Conservation (phyloP, 2,113 vertebrate species). For the Hemibagrus wyckioides region DNA sequence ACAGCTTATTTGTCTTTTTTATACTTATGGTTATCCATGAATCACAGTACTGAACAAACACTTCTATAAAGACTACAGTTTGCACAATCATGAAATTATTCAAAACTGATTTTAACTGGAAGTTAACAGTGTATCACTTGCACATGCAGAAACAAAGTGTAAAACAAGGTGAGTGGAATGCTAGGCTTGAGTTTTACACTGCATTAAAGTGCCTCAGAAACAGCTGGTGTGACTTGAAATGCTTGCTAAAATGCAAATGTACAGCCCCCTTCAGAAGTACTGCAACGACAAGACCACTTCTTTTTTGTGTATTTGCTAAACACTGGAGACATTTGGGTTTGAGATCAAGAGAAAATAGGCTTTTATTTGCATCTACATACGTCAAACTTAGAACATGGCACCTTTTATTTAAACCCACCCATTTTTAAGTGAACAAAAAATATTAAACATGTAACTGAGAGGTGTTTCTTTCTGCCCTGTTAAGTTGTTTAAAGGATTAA, state of each 20-base stretch:
- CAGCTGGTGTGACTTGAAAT: background rate
- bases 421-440: no score
- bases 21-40: background rate
- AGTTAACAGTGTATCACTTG: background rate
- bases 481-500: background rate
- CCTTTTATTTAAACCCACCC: no score
- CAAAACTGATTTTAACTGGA: background rate
- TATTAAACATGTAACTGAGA: no score
- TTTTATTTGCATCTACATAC: no score
- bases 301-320: no score
- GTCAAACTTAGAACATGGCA: no score
- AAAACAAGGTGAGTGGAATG: background rate
- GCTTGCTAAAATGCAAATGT: background rate
- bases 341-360: no score
- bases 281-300: no score
- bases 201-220: background rate
- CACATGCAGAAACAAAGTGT: background rate
- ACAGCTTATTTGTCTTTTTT: background rate
- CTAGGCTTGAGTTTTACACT: background rate
- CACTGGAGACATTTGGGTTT: no score
- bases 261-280: background rate
- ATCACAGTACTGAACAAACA: background rate
- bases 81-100: background rate
- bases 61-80: background rate
- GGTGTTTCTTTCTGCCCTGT: background rate